A percentile compares a stretch with the other conserved stretches of the same genome.
Evolutionary conservation across 2,113 vertebrate genomes (phyloP).

Genomic region (Grallaria varia): DNA sequence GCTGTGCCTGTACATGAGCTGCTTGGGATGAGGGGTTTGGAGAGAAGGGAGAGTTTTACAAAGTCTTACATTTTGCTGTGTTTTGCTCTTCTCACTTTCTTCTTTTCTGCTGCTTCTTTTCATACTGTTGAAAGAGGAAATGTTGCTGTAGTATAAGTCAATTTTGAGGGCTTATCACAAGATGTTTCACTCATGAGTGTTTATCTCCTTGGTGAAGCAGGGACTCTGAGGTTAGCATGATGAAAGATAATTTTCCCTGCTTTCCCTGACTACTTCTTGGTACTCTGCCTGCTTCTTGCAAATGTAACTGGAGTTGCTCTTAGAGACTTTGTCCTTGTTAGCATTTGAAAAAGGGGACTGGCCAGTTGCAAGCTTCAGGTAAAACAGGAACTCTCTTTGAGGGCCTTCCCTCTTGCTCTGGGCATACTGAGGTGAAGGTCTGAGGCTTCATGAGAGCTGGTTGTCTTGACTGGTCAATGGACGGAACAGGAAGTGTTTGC

Average conservation of each 20-base stretch:
- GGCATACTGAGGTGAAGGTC: not conserved
- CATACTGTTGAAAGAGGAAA: not conserved
- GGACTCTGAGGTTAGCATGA: not conserved
- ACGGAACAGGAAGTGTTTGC: not conserved
- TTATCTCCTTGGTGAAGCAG: not conserved
- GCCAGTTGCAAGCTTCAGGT: not conserved
- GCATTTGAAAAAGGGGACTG: not conserved
- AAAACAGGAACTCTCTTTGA: not conserved
- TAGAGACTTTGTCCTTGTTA: not conserved
- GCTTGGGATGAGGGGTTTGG: not conserved
- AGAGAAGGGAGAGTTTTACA: not conserved
- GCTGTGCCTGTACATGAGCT: not conserved
- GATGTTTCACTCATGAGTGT: fast-evolving
- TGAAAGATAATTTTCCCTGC: not conserved
- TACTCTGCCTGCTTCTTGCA: not conserved
- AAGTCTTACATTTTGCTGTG: not conserved
- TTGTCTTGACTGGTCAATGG: not conserved
- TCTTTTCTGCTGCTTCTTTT: not conserved
- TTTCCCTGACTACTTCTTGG: not conserved
- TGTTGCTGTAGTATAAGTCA: not conserved
- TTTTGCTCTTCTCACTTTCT: not conserved
- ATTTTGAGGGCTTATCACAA: not conserved
- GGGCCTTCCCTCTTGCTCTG: not conserved
- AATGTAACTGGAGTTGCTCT: not conserved
- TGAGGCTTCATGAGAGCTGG: not conserved